These are phyloP conservation scores for Prinia subflava DNA, from an alignment of 2,113 vertebrate genomes.

Conservation along the genomic window DNA sequence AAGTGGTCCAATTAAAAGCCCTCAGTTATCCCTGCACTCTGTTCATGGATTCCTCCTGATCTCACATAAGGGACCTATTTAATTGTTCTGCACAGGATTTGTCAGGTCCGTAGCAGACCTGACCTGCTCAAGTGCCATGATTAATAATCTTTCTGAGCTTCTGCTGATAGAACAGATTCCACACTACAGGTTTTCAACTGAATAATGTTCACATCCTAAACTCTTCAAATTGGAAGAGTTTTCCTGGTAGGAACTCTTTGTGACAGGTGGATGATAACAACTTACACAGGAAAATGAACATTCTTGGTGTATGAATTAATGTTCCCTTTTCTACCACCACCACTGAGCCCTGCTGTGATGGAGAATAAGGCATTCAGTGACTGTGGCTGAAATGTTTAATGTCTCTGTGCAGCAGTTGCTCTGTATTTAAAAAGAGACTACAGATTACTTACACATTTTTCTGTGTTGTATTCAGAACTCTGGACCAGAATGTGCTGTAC, in stretches of 20 bases:
- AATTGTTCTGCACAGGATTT: not conserved
- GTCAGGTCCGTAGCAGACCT: not conserved
- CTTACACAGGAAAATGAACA: not conserved
- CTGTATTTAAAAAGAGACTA: not conserved
- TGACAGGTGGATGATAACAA: not conserved
- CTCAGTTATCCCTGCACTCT: not conserved
- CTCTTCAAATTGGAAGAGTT: not conserved
- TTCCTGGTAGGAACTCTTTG: not conserved
- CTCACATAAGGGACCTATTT: not conserved
- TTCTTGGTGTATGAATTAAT: not conserved
- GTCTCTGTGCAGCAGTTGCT: not conserved
- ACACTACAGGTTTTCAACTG: not conserved
- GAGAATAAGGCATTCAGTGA: not conserved
- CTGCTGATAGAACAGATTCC: not conserved
- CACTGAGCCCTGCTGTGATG: not conserved
- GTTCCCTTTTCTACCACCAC: not conserved
- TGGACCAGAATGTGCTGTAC: not conserved
- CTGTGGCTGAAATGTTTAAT: not conserved
- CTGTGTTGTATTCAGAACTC: not conserved
- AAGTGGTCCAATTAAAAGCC: not conserved
- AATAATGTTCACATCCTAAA: not conserved
- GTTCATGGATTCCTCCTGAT: not conserved
- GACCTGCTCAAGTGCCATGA: not conserved
- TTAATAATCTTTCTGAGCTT: not conserved
- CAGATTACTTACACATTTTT: not conserved